phyloP scores from a whole-genome alignment of 2,888 invertebrate species.

The Parasteatoda lunata region DNA sequence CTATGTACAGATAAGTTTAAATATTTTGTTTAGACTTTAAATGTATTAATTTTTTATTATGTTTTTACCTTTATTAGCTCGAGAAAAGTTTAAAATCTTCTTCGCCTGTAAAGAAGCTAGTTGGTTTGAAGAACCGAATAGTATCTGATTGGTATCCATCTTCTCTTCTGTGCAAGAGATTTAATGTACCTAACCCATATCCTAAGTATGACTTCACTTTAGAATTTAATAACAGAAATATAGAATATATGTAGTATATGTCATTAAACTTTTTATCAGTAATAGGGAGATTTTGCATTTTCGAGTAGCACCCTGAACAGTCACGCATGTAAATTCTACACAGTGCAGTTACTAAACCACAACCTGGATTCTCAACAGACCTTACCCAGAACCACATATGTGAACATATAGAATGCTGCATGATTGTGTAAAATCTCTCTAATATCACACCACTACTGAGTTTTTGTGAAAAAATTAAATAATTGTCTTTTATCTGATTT shows the following conservation, averaged over 20 bases:
- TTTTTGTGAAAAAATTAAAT: too few species aligned
- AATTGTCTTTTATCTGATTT: too few species aligned
- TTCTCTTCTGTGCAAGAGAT: constrained; percentile 88
- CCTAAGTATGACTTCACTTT: constrained; percentile 76
- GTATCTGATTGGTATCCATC: constrained; percentile 87
- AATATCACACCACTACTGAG: too few species aligned
- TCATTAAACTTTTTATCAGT: too few species aligned
- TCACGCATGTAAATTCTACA: too few species aligned
- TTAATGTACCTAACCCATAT: constrained; percentile 93
- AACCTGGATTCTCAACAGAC: background rate
- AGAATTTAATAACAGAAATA: constrained; percentile 3
- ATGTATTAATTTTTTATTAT: background rate
- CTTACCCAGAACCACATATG: background rate
- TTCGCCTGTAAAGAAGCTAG: constrained; percentile 82
- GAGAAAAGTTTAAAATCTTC: background rate
- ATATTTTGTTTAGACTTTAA: background rate
- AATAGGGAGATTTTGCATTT: too few species aligned
- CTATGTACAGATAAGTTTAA: background rate
- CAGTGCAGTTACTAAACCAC: too few species aligned
- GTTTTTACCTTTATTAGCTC: background rate
- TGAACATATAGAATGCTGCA: background rate
- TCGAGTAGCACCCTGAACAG: too few species aligned
- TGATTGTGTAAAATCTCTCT: too few species aligned
- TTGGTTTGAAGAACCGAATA: constrained; percentile 83
- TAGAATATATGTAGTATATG: background rate